Conservation (phyloP, 2,797 vertebrate species). For the Heterohyrax brucei region DNA sequence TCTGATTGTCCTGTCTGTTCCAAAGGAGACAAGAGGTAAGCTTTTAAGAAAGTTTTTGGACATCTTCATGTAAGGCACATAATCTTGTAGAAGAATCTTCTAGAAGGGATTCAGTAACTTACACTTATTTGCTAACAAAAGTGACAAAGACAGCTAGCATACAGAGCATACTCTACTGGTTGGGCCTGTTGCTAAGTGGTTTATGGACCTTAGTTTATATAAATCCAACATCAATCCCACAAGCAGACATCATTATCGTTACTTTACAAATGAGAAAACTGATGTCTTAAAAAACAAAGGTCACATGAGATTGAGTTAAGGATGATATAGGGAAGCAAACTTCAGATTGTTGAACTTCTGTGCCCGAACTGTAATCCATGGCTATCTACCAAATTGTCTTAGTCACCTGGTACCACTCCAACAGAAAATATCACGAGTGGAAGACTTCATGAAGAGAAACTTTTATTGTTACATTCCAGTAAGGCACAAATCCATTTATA, state of each 20-base stretch:
- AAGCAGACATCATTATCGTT: neutral
- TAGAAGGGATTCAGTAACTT: neutral
- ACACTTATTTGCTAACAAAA: conserved; percentile 28
- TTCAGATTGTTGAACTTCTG: neutral
- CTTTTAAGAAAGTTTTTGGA: neutral
- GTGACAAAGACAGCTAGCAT: neutral
- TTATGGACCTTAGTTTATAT: neutral
- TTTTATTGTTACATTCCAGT: too few relatives aligned
- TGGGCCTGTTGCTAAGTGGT: neutral
- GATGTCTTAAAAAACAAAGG: neutral
- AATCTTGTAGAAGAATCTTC: neutral
- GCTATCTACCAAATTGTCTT: neutral
- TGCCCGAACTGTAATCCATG: neutral
- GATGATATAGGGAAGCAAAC: neutral
- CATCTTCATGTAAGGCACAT: neutral
- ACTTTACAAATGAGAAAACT: conserved; percentile 6
- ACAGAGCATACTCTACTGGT: neutral
- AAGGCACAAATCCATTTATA: too few relatives aligned
- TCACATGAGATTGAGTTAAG: neutral
- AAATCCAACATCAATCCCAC: neutral
- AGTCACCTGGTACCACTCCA: too few relatives aligned
- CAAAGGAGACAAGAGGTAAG: conserved; percentile 49
- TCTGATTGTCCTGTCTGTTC: conserved; percentile 21
- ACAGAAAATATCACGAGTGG: too few relatives aligned
- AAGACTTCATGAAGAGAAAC: too few relatives aligned